Evolutionary conservation across 2,113 vertebrate genomes (phyloP).

Genomic region (Hydrochoerus hydrochaeris): DNA sequence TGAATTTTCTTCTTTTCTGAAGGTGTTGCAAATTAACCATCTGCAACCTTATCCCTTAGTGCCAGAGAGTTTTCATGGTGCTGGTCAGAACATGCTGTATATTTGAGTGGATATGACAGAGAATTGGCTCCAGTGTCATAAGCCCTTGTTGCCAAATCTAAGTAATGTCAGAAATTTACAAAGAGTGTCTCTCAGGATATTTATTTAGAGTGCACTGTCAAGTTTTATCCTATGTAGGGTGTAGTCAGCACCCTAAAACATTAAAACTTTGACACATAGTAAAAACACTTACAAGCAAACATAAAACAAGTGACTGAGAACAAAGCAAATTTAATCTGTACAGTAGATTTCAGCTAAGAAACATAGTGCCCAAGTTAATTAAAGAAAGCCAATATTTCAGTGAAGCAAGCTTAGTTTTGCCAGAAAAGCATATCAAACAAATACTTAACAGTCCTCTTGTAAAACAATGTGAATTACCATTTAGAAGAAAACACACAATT

Average conservation of each 20-base stretch:
- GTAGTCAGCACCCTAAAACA: not conserved
- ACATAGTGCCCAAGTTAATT: not conserved
- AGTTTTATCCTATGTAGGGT: not conserved
- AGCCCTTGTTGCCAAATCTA: not conserved
- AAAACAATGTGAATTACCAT: not conserved
- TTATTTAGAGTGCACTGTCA: not conserved
- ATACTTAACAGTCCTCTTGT: not conserved
- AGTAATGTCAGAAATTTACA: not conserved
- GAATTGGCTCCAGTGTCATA: not conserved
- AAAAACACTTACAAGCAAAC: not conserved
- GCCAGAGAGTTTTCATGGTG: not conserved
- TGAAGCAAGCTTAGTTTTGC: not conserved
- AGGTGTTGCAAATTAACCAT: not conserved
- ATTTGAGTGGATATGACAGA: not conserved
- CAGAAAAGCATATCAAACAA: not conserved
- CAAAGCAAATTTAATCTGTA: not conserved
- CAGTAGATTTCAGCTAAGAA: not conserved
- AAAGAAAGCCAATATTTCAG: not conserved
- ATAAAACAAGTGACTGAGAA: not conserved
- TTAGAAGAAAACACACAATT: not conserved
- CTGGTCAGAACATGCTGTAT: not conserved
- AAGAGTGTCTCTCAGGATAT: not conserved
- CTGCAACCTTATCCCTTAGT: not conserved
- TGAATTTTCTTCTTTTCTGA: not conserved
- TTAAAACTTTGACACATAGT: not conserved